phyloP scores from a whole-genome alignment of 2,888 invertebrate genomes.

The Pilophorus perplexus region DNA sequence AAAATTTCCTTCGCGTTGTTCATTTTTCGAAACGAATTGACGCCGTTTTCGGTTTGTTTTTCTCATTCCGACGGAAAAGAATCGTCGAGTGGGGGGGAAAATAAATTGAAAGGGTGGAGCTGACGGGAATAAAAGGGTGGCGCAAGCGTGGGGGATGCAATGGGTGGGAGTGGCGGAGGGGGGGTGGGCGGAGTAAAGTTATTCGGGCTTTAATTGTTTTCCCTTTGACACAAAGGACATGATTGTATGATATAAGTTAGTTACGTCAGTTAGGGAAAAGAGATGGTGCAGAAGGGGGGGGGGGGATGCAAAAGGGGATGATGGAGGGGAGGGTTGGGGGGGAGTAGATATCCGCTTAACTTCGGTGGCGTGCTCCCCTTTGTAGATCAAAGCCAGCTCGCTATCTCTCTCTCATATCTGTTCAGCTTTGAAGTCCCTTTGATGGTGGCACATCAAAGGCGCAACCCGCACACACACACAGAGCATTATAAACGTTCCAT shows the following conservation, averaged over 20 bases:
- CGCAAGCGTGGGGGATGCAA: conserved; percentile 45
- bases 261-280: conserved; percentile 50
- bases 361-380: conserved; percentile 47
- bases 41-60: too few relatives aligned
- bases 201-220: conserved; percentile 48
- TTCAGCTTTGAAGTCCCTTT: conserved; percentile 49
- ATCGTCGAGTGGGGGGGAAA: background rate
- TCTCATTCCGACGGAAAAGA: background rate
- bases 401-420: conserved; percentile 49
- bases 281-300: conserved; percentile 49
- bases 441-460: conserved; percentile 48
- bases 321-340: conserved; percentile 50
- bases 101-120: conserved; percentile 41
- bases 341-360: conserved; percentile 52
- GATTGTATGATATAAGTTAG: conserved; percentile 48
- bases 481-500: conserved; percentile 52
- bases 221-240: conserved; percentile 48
- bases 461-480: conserved; percentile 47
- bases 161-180: conserved; percentile 52
- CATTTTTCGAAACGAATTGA: too few relatives aligned
- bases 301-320: conserved; percentile 48
- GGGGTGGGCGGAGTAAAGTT: conserved; percentile 49
- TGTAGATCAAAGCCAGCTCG: conserved; percentile 47
- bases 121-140: conserved; percentile 39
- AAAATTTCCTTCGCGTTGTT: too few relatives aligned